phyloP scores from a whole-genome alignment of 2,113 vertebrate genomes.

The Romanogobio albipinnatus region DNA sequence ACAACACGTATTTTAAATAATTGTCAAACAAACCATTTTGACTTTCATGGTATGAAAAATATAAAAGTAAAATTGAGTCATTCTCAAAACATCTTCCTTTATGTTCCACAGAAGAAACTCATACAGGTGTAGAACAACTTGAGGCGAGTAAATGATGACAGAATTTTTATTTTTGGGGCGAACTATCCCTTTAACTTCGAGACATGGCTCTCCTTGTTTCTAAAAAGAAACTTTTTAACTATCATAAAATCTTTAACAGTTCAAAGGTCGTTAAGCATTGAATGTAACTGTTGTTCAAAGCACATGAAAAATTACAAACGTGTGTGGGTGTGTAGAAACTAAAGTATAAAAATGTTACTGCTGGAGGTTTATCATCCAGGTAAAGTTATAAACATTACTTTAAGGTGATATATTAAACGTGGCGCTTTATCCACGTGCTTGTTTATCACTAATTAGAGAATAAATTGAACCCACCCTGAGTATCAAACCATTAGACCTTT shows the following conservation, averaged over 20 bases:
- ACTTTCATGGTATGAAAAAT: background rate
- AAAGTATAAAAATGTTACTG: background rate
- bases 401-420: background rate
- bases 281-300: background rate
- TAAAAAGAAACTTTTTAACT: background rate
- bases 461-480: conserved; percentile 22
- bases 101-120: background rate
- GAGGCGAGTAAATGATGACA: background rate
- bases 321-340: background rate
- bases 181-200: background rate
- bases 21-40: background rate
- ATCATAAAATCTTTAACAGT: too few species aligned
- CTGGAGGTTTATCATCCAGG: background rate
- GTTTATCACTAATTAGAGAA: background rate
- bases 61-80: background rate
- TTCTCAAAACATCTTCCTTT: background rate
- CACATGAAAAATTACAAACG: background rate
- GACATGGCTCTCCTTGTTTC: background rate
- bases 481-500: conserved; percentile 29
- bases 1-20: background rate
- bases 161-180: background rate
- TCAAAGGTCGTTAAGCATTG: background rate
- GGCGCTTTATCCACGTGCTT: background rate
- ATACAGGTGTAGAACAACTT: background rate
- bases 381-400: background rate